Conservation (phyloP, 2,888 invertebrate species). For the Diadromus collaris region DNA sequence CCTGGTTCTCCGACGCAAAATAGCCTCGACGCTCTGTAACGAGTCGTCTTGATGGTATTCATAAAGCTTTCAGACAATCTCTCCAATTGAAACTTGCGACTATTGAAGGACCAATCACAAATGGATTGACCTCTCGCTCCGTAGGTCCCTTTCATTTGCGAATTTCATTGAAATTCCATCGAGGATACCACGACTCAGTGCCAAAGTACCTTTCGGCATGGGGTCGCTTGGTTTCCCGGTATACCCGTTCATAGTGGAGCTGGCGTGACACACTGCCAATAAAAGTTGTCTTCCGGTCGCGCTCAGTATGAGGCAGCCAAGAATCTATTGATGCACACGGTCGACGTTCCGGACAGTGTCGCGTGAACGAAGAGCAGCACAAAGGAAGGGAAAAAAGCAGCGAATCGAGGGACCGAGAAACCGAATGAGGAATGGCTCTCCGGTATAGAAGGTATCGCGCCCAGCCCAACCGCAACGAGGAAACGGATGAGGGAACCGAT, state of each 20-base stretch:
- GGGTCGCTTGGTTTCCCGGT: constrained; percentile 4
- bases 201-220: constrained; percentile 1
- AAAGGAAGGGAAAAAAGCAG: constrained; percentile 26
- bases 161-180: not conserved
- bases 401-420: constrained; percentile 23
- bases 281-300: constrained; percentile 46
- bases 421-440: constrained; percentile 55
- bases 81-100: too few relatives aligned
- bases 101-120: not conserved
- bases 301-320: constrained; percentile 25
- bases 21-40: not conserved
- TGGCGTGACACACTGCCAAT: constrained; percentile 58
- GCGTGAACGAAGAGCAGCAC: not conserved
- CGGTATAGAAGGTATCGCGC: constrained; percentile 46
- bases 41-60: too few relatives aligned
- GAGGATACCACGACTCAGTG: not conserved
- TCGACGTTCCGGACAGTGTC: constrained; percentile 12
- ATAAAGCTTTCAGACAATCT: too few relatives aligned
- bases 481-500: constrained; percentile 53
- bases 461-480: constrained; percentile 21
- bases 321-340: constrained; percentile 23
- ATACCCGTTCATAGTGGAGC: constrained; percentile 27
- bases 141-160: not conserved
- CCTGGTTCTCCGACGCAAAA: not conserved
- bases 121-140: not conserved